Base-by-base conservation (phyloP, 2,888 invertebrate genomes). In the Athrips mouffetella region DNA sequence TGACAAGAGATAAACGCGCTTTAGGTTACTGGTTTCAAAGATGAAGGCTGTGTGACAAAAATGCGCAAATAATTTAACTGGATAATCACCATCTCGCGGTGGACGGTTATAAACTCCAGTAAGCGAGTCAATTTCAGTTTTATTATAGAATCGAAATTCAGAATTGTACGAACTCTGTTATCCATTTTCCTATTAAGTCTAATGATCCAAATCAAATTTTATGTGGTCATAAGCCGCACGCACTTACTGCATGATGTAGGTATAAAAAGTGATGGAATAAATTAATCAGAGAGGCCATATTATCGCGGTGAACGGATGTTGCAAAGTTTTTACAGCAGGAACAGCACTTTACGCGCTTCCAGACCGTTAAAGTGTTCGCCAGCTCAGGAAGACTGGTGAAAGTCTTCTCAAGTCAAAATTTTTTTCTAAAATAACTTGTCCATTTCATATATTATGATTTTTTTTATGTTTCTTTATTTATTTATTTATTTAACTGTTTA, bases 171-270 rank as follows among this genome's bases (percentile, higher is more conserved):
- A 52, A 56, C 57, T 55, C 57, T 54, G 61, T 63, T 58, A 65
- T 50, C 67, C 67, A 62, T 61, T 67, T 70, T 69, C 58, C 62
- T 71, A 79, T 76, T 70, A 76, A 75, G 61, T 73, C 57, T 73
- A 81, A 81, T 76, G 73, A 67, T 54, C 71, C 66, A 60, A 59
- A 65, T 73, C 67, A 56, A 79, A 73, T 82, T 81, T 77, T 77
- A 81, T 76, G 62, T 58, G 67, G 69, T 65, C 54, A 71, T 81
- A 79, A 71, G 65, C 65, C 56, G 68, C 70, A 73, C 69, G 70
- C 72, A 70, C 53, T 53, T 57, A 59, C 62, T 60, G 49, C 61
- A 51, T 56, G 52, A 23, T 42, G 18, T 13, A 59, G 60, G 60
- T 63, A 60, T 62, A 63, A 67, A 65, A 56, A 54, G 54, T 60